Conservation (phyloP, 2,113 vertebrate species). For the Gymnorhina tibicen region DNA sequence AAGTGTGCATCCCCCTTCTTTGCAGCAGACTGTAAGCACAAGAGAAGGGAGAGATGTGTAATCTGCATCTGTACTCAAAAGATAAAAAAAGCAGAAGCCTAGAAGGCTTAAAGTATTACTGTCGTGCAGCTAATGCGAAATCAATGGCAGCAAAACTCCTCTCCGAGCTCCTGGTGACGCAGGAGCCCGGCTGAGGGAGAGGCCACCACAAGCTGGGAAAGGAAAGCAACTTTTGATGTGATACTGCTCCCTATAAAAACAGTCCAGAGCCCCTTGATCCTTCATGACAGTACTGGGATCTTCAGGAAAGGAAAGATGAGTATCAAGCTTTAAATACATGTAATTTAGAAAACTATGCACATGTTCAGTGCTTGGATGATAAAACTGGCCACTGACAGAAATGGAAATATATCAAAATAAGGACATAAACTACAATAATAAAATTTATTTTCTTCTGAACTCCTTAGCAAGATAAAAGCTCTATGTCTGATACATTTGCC, state of each 20-base stretch:
- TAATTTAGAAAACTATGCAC: not conserved
- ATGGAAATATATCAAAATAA: not conserved
- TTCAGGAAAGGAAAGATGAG: not conserved
- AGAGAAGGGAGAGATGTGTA: not conserved
- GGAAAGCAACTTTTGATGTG: not conserved
- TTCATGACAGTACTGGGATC: fast-evolving
- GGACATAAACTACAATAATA: not conserved
- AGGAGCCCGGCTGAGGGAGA: not conserved
- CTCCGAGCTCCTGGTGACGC: not conserved
- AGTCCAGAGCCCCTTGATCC: not conserved
- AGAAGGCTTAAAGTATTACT: not conserved
- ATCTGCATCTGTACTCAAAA: not conserved
- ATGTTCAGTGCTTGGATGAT: not conserved
- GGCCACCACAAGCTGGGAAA: too few relatives aligned
- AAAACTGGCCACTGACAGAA: not conserved
- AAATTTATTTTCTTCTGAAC: not conserved
- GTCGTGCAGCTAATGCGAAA: fast-evolving
- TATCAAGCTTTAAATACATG: not conserved
- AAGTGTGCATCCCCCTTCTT: not conserved
- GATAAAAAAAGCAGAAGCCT: not conserved
- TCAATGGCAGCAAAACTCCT: not conserved
- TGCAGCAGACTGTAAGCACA: not conserved
- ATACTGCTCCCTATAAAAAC: not conserved
- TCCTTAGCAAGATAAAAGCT: not conserved
- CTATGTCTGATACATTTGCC: not conserved